Base-by-base conservation (phyloP, 2,888 invertebrate genomes). In the Acleris cristana region DNA sequence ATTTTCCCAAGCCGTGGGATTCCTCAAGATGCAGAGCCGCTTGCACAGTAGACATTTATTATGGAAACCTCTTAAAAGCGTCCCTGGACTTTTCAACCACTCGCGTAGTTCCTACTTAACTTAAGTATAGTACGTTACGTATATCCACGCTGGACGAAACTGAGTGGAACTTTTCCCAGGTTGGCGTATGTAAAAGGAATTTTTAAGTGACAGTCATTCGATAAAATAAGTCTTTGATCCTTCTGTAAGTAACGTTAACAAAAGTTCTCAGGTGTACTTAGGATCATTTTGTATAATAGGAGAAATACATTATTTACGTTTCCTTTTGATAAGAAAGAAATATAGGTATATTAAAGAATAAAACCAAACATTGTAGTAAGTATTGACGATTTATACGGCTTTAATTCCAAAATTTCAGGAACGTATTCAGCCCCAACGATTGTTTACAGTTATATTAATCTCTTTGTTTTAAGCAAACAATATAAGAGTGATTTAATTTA, bases 131-230 rank as follows among this genome's bases (percentile, higher is more conserved):
- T 49, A 44, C 52, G 44, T 19, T 49, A 44, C 52, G 44, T 19
- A 45, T 62, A 57, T 63, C 56, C 52, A 30, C 84, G 82, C 79
- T 83, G 81, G 78, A 81, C 80, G 83, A 86, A 90, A 89, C 90
- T 87, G 87, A 88, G 88, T 86, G 86, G 85, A 90, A 90, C 87
- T 89, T 89, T 85, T 83, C 83, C 84, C 86, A 87, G 86, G 88
- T 88, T 81, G 85, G 77, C 81, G 81, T 79, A 81, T 79, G 86
- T 86, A 89, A 89, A 90, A 90, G 88, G 86, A 89, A 88, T 88
- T 87, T 84, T 88, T 84, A 87, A 88, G 86, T 84, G 80, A 84
- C 83, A 77, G 81, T 78, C 85, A 82, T 78, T 85, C 79, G 76
- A 75, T 77, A 85, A 78, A 81, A 76, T 78, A 78, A 79, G 77